Percentiles rank a stretch among this genome's conserved stretches.
Conservation (phyloP, 1,140 invertebrate genomes). For the Zaprionus ornatus region DNA sequence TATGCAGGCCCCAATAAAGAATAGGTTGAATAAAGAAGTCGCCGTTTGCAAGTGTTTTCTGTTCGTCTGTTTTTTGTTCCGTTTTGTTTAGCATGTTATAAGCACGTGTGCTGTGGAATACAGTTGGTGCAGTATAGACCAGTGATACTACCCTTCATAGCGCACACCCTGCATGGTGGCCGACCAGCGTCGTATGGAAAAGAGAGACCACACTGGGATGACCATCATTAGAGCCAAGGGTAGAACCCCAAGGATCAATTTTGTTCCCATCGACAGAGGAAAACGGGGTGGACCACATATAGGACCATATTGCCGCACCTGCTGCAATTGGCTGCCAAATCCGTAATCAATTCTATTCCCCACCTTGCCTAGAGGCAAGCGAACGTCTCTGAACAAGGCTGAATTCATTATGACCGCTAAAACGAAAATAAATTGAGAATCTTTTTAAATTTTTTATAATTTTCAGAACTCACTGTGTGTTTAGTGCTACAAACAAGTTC, state of each 20-base stretch:
- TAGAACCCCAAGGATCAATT: conserved; percentile 43
- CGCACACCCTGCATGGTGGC: conserved; percentile 38
- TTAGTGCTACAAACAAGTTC: neutral
- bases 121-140: too few relatives aligned
- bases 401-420: neutral
- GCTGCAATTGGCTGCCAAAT: conserved; percentile 13
- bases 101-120: neutral
- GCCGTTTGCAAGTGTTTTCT: conserved; percentile 42
- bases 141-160: neutral
- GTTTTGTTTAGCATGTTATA: neutral
- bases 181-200: conserved; percentile 50
- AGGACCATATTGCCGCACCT: conserved; percentile 46
- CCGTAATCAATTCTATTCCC: neutral
- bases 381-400: neutral
- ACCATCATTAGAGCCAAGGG: conserved; percentile 55
- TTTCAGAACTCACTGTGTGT: too few relatives aligned
- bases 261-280: conserved; percentile 37
- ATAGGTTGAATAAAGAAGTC: conserved; percentile 51
- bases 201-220: conserved; percentile 54
- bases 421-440: neutral
- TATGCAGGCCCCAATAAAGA: conserved; percentile 44
- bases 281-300: conserved; percentile 63
- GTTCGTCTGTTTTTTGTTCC: neutral
- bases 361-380: neutral
- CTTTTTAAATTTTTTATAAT: too few relatives aligned